These are phyloP conservation scores for Agonopterix alstromeriana DNA, from an alignment of 2,888 invertebrate genomes.

Conservation along the genomic window DNA sequence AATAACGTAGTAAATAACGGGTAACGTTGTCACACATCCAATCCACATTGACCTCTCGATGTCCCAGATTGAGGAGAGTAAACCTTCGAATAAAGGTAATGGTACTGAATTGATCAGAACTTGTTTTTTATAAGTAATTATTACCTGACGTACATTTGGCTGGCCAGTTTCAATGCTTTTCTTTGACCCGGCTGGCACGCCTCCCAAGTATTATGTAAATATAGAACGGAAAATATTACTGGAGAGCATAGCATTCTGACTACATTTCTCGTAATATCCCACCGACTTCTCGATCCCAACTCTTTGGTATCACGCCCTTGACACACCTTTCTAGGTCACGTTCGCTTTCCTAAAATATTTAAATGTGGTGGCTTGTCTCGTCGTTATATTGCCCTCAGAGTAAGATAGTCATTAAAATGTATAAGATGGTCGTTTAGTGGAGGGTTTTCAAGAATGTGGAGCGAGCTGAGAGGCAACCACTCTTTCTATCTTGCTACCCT, in stretches of 20 bases:
- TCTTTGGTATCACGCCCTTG: constrained; percentile 14
- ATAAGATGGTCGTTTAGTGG: constrained; percentile 33
- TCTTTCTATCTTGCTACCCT: constrained; percentile 21
- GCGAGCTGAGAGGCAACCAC: constrained; percentile 34
- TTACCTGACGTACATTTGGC: constrained; percentile 2
- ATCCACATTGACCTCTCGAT: no score
- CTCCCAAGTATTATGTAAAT: constrained; percentile 57
- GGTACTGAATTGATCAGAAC: background rate
- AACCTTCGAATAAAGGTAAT: no score
- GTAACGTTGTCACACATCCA: no score
- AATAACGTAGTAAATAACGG: no score
- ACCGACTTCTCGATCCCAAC: background rate
- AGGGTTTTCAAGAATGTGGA: constrained; percentile 34
- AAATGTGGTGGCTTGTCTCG: constrained; percentile 8
- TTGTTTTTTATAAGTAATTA: background rate
- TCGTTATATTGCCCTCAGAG: constrained; percentile 11
- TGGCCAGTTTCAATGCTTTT: constrained; percentile 24
- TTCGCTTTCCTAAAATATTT: constrained; percentile 18
- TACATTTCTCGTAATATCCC: constrained; percentile 36
- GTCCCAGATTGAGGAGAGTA: no score
- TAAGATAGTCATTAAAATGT: constrained; percentile 44
- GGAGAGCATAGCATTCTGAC: constrained; percentile 42
- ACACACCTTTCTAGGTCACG: constrained; percentile 16
- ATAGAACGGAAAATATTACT: constrained; percentile 56
- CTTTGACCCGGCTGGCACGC: constrained; percentile 53